Percentiles rank a stretch among this genome's conserved stretches.
Evolutionary conservation across 2,888 invertebrate genomes (phyloP).

Genomic region (Drosophila nr. perissopoda): DNA sequence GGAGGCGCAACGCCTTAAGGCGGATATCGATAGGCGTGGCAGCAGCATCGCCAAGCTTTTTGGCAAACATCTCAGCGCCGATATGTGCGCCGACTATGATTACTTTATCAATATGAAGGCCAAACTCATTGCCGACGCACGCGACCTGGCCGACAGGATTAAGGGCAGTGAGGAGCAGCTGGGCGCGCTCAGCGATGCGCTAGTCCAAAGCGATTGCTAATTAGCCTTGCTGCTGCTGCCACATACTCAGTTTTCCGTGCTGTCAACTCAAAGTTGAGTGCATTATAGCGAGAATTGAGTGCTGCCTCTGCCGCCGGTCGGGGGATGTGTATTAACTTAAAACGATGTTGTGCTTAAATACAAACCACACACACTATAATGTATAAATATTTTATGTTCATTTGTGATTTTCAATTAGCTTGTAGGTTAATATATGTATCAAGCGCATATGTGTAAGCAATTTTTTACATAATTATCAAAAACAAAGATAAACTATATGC

Average conservation of each 20-base stretch:
- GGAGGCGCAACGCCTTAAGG: conserved; percentile 92
- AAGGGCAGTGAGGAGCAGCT: conserved; percentile 93
- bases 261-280: conserved; percentile 79
- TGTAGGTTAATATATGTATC: conserved; percentile 76
- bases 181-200: conserved; percentile 87
- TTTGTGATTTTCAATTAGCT: conserved; percentile 77
- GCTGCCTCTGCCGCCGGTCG: conserved; percentile 33
- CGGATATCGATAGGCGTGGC: conserved; percentile 92
- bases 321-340: conserved; percentile 76
- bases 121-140: conserved; percentile 92
- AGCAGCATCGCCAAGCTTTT: conserved; percentile 89
- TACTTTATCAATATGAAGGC: conserved; percentile 95
- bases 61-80: conserved; percentile 89
- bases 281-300: conserved; percentile 65
- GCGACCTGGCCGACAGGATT: conserved; percentile 93
- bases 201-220: conserved; percentile 85
- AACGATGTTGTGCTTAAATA: conserved; percentile 73
- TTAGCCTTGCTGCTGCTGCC: conserved; percentile 4
- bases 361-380: conserved; percentile 66
- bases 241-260: conserved; percentile 69
- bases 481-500: conserved; percentile 76
- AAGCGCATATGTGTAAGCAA: conserved; percentile 72
- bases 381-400: conserved; percentile 82
- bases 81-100: conserved; percentile 92
- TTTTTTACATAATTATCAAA: conserved; percentile 77